phyloP scores from a whole-genome alignment of 2,113 vertebrate genomes.

The Pycnonotus jocosus region DNA sequence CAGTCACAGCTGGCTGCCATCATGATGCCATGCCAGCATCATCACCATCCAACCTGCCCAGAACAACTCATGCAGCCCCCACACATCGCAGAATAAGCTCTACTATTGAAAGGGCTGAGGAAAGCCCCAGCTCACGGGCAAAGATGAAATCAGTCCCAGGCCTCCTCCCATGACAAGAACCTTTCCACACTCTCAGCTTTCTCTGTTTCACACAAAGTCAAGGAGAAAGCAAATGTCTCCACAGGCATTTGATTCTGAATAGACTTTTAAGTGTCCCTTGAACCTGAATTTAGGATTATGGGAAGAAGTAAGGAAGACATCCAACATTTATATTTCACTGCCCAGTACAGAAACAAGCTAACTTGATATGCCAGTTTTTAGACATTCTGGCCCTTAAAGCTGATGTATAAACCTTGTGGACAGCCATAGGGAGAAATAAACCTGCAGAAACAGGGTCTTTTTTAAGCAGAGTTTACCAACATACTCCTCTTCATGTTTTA shows the following conservation, averaged over 20 bases:
- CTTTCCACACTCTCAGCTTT: constrained; percentile 21
- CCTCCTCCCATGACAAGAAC: background rate
- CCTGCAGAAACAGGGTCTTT: background rate
- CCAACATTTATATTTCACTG: background rate
- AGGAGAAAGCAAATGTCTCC: background rate
- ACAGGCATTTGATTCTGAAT: background rate
- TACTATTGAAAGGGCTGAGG: background rate
- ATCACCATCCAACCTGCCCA: constrained; percentile 40
- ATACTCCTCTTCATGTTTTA: background rate
- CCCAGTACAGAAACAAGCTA: background rate
- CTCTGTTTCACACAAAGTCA: background rate
- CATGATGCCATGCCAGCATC: constrained; percentile 40
- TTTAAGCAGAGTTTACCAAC: background rate
- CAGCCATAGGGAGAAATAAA: background rate
- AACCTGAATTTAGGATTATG: background rate
- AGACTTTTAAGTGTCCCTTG: background rate
- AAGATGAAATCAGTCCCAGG: background rate
- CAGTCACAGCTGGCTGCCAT: constrained; percentile 67
- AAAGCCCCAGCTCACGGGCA: background rate
- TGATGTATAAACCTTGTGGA: background rate
- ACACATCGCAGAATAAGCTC: background rate
- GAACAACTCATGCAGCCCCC: background rate
- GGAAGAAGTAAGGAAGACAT: background rate
- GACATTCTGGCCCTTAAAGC: background rate
- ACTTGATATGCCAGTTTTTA: background rate